Base-by-base conservation (phyloP, 2,888 invertebrate genomes). In the Chloroclysta siterata region DNA sequence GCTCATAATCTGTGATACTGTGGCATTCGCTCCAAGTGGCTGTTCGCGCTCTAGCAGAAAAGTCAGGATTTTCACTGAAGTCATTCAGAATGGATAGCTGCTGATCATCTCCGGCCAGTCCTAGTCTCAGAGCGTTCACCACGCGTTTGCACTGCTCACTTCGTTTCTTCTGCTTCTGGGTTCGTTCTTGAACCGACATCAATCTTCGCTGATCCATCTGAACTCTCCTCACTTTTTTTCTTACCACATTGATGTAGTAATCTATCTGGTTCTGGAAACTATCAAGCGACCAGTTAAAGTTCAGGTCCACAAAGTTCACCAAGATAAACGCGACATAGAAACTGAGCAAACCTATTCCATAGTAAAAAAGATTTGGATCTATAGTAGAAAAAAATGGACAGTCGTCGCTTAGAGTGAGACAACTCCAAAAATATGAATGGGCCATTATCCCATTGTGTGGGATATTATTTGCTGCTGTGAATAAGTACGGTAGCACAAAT, bases 351-450 rank as follows among this genome's bases (percentile, higher is more conserved):
- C 80, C 78, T 2, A 84, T 22, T 2, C 82, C 87, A 46, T 86
- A 90, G 71, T 87, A 89, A 53, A 79, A 77, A 14, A 90, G 57
- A 39, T 85, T 86, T 2, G 88, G 81, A 68, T 90, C 86, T 2
- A 64, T 52, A 1, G 66, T 69, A 4, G 84, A 80, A 54, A 82
- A 79, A 62, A 90, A 85, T 2, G 85, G 83, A 60, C 90, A 93
- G 1, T 88, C 84, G 5, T 87, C 75, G 39, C 73, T 78, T 0
- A 88, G 68, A 5, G 83, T 88, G 48, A 91, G 22, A 50, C 90
- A 92, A 65, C 71, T 81, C 91, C 90, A 91, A 68, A 91, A 87
- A 66, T 85, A 87, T 13, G 89, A 85, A 22, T 68, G 69, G n/a
- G 78, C 36, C 62, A 56, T 62, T 53, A 51, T 58, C 39, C 51